Conservation (phyloP, 1,140 invertebrate genomes). For the Drosophila pseudoananassae region DNA sequence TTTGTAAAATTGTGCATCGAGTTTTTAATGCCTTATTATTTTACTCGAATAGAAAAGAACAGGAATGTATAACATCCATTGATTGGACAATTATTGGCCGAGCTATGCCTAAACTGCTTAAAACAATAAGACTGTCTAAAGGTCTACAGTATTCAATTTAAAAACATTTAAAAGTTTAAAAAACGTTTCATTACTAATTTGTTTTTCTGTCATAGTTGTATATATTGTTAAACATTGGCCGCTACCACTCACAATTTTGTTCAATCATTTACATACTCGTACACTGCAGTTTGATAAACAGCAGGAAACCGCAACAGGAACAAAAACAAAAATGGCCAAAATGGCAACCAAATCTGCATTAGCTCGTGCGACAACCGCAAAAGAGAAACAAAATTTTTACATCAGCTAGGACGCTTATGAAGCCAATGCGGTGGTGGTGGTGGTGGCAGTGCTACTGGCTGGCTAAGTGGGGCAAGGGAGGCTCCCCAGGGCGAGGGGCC, state of each 20-base stretch:
- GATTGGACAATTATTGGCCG: too few relatives aligned
- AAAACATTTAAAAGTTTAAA: neutral
- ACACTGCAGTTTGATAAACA: slow-evolving; percentile 65
- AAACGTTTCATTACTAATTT: neutral
- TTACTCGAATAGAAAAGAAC: too few relatives aligned
- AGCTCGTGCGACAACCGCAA: slow-evolving; percentile 43
- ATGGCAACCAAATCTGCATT: slow-evolving; percentile 42
- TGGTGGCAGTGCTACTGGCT: neutral
- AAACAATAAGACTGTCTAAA: too few relatives aligned
- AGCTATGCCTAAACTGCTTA: too few relatives aligned
- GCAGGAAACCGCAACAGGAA: slow-evolving; percentile 53
- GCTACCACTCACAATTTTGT: neutral
- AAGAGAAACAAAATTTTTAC: slow-evolving; percentile 54
- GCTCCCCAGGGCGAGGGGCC: slow-evolving; percentile 25
- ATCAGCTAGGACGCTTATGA: slow-evolving; percentile 30
- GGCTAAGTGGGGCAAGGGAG: neutral
- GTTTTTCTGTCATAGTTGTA: slow-evolving; percentile 6
- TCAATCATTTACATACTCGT: slow-evolving; percentile 55
- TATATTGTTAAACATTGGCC: slow-evolving; percentile 34
- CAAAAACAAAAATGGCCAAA: slow-evolving; percentile 17
- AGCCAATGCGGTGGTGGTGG: neutral
- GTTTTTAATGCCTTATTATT: too few relatives aligned
- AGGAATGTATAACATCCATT: too few relatives aligned
- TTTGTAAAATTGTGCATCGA: too few relatives aligned
- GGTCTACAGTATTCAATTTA: neutral